These are phyloP conservation scores for Andricus curvator DNA, from an alignment of 2,888 invertebrate genomes.

Conservation along the genomic window DNA sequence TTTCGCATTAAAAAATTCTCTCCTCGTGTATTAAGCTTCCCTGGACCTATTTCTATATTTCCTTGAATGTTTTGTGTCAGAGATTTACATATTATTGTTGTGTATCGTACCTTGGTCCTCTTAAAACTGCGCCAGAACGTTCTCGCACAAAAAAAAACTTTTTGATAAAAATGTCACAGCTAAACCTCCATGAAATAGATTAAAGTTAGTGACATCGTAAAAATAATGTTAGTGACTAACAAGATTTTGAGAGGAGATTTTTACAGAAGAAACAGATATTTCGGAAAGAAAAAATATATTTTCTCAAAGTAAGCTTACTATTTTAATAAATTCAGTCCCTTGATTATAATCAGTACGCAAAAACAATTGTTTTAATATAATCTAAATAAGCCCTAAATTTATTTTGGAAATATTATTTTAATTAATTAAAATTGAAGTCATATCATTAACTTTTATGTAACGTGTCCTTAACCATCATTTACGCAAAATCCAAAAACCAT, in stretches of 20 bases:
- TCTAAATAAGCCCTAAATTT: too few species aligned
- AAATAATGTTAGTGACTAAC: background rate
- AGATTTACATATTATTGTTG: slow-evolving; percentile 58
- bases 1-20: slow-evolving; percentile 39
- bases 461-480: background rate
- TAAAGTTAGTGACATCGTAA: background rate
- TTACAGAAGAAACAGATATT: background rate
- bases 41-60: slow-evolving; percentile 61
- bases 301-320: background rate
- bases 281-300: background rate
- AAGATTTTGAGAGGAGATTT: background rate
- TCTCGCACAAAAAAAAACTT: background rate
- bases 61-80: slow-evolving; percentile 71
- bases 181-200: background rate
- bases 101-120: slow-evolving; percentile 60
- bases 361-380: too few species aligned
- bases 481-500: background rate
- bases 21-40: slow-evolving; percentile 31
- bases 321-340: background rate
- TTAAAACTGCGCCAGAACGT: slow-evolving; percentile 53
- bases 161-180: background rate
- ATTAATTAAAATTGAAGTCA: too few species aligned
- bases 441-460: background rate
- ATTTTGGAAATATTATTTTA: too few species aligned
- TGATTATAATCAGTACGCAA: background rate